These are phyloP conservation scores for Corythucha ciliata DNA, from an alignment of 2,888 invertebrate species.

Conservation along the genomic window DNA sequence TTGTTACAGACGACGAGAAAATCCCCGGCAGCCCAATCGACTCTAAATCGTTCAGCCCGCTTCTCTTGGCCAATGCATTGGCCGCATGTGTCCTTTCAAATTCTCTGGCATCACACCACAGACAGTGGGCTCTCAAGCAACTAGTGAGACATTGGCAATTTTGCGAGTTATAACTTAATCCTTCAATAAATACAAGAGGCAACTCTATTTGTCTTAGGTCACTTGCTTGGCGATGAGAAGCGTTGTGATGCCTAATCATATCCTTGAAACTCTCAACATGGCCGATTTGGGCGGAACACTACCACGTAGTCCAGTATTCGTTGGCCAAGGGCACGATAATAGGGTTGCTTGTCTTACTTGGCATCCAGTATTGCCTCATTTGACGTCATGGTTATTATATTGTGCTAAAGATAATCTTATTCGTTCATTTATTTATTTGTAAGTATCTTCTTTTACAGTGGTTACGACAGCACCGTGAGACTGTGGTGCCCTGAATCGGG, in stretches of 20 bases:
- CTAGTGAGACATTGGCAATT: constrained; percentile 42
- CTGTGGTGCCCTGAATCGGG: constrained; percentile 47
- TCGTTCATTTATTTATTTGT: no score
- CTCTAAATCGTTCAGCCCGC: constrained; percentile 37
- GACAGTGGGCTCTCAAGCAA: constrained; percentile 54
- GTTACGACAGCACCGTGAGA: constrained; percentile 53
- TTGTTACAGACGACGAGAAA: constrained; percentile 28
- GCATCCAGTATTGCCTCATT: constrained; percentile 43
- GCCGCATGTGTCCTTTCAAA: constrained; percentile 51
- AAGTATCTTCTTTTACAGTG: constrained; percentile 41
- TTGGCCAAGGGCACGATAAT: constrained; percentile 50
- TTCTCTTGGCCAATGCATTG: constrained; percentile 51
- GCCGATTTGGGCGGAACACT: constrained; percentile 47
- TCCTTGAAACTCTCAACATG: constrained; percentile 43
- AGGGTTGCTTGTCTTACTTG: constrained; percentile 44
- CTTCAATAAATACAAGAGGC: neutral
- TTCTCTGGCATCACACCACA: constrained; percentile 44
- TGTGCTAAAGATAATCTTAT: neutral
- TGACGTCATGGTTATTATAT: constrained; percentile 45
- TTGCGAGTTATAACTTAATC: neutral
- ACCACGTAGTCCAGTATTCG: constrained; percentile 40
- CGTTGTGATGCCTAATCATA: constrained; percentile 37
- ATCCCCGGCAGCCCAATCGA: constrained; percentile 34
- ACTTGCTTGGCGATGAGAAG: constrained; percentile 43
- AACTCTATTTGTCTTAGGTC: constrained; percentile 35